Conservation (phyloP, 2,797 vertebrate genomes). For the Sparus aurata region DNA sequence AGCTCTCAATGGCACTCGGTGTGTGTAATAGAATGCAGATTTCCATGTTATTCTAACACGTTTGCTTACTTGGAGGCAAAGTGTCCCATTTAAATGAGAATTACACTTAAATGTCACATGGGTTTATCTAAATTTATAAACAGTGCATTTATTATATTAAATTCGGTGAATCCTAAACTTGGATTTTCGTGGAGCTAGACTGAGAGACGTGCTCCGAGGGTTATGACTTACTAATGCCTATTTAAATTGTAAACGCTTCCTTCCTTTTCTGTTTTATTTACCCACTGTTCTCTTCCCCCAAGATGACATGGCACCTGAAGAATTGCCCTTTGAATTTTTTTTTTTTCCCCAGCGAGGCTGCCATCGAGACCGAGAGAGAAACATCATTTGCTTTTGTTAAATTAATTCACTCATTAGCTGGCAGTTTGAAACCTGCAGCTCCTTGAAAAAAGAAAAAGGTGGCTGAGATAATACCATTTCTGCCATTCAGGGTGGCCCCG, state of each 20-base stretch:
- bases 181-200: slow-evolving; percentile 50
- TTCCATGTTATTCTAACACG: slow-evolving; percentile 79
- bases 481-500: slow-evolving; percentile 62
- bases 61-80: slow-evolving; percentile 81
- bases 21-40: slow-evolving; percentile 74
- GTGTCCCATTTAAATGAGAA: slow-evolving; percentile 80
- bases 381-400: slow-evolving; percentile 81
- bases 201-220: slow-evolving; percentile 68
- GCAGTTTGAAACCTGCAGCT: slow-evolving; percentile 75
- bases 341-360: slow-evolving; percentile 9
- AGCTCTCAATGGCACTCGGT: slow-evolving; percentile 68
- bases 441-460: slow-evolving; percentile 52
- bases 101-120: slow-evolving; percentile 82
- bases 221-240: slow-evolving; percentile 78
- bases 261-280: slow-evolving; percentile 65
- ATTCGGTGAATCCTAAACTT: slow-evolving; percentile 72
- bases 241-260: slow-evolving; percentile 76
- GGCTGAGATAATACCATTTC: slow-evolving; percentile 75
- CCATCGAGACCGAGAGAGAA: slow-evolving; percentile 59
- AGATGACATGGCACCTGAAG: slow-evolving; percentile 76
- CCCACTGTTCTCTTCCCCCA: slow-evolving; percentile 39
- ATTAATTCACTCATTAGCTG: slow-evolving; percentile 85
- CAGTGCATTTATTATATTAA: slow-evolving; percentile 75
- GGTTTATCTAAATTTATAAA: slow-evolving; percentile 81
- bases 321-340: slow-evolving; percentile 64